Base-by-base conservation (phyloP, 2,888 invertebrate genomes). In the Agriopis aurantiaria region DNA sequence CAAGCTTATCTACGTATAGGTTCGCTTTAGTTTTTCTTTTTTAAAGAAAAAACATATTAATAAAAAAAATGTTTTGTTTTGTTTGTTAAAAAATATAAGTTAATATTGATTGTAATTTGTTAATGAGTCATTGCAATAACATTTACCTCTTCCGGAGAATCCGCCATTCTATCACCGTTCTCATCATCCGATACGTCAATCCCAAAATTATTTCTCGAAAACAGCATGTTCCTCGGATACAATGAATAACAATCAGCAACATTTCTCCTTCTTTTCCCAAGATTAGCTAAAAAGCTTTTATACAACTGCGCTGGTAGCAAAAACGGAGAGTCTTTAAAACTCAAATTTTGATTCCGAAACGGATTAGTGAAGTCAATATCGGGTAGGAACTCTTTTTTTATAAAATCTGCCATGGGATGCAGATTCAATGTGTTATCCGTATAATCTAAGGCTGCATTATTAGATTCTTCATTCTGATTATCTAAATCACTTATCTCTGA, bases 261-360 rank as follows among this genome's bases (percentile, higher is more conserved):
- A 80, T 92, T 92, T 40, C 93, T 80, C 70, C 94, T 88, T 68
- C 94, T 90, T 75, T 94, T 95, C 0, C 92, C 92, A 73, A 95
- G 88, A 84, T 95, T 97, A 11, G 97, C 97, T 82, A 97, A 90
- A 73, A 97, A 95, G 81, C 96, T 97, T 89, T 97, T 97, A 85
- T 97, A 97, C 79, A 97, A 93, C 83, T 97, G 97, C 67, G 97
- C 96, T 10, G 97, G 97, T 73, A 97, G 91, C 63, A 97, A 88
- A 80, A 96, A 96, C 14, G 95, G 95, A 0, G 95, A 89, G 83
- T 93, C 90, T 73, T 94, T 94, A 61, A 93, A 94, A 0, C 82
- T 78, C 17, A 93, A 77, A 78, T 87, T 91, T 65, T 93, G 93
- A 73, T 88, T 91, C 73, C 93, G 82, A 80, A 94, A 93, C 1